phyloP scores from a whole-genome alignment of 2,888 invertebrate species.

The Unio delphinus region DNA sequence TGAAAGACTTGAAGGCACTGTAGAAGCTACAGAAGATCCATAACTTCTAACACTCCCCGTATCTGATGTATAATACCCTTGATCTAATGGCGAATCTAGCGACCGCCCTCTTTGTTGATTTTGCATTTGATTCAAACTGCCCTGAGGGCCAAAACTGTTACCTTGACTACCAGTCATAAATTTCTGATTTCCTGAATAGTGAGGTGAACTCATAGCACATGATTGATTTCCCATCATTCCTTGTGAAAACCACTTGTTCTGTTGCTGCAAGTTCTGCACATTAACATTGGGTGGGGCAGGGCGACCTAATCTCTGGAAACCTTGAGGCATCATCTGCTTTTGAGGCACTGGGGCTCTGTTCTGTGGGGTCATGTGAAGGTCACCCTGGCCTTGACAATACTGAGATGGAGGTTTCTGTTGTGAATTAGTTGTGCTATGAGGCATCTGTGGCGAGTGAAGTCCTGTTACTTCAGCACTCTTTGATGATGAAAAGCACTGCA shows the following conservation, averaged over 20 bases:
- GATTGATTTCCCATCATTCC: conserved; percentile 39
- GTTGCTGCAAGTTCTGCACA: conserved; percentile 60
- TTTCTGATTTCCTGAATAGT: too few relatives aligned
- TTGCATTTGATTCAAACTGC: conserved; percentile 29
- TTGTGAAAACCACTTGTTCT: conserved; percentile 31
- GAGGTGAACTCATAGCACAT: conserved; percentile 30
- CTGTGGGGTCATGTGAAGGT: conserved; percentile 5
- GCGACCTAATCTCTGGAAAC: conserved; percentile 41
- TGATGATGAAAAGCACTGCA: conserved; percentile 32
- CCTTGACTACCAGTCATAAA: too few relatives aligned
- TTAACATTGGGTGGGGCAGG: conserved; percentile 64
- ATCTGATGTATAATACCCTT: conserved; percentile 65
- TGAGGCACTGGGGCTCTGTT: too few relatives aligned
- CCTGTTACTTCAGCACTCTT: conserved; percentile 18
- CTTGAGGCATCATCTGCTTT: conserved; percentile 14
- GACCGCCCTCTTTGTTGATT: conserved; percentile 43
- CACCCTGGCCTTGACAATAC: conserved; percentile 34
- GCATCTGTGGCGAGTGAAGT: conserved; percentile 30
- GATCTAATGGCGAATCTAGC: conserved; percentile 61
- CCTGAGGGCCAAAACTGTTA: conserved; percentile 26
- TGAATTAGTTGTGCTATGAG: conserved; percentile 39
- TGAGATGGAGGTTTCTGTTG: conserved; percentile 36
- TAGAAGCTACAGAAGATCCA: conserved; percentile 39
- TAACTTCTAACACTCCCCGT: conserved; percentile 57
- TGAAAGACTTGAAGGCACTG: conserved; percentile 36